These are phyloP conservation scores for Caenorhabditis briggsae DNA, from an alignment of 1,140 invertebrate genomes.

Conservation along the genomic window DNA sequence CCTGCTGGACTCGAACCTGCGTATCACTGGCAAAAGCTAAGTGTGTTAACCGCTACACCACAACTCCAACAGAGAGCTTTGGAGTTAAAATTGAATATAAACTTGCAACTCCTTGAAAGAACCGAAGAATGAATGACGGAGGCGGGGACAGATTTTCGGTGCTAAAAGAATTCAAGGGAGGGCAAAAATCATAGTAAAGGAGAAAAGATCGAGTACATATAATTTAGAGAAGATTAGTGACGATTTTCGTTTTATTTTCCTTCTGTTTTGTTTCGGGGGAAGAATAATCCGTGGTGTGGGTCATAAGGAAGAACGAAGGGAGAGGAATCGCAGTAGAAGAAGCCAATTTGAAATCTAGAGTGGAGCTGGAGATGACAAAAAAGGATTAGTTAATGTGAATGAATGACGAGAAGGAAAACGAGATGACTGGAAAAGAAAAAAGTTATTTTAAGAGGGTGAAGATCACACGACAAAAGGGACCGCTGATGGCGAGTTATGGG, in stretches of 20 bases:
- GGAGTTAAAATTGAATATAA: neutral
- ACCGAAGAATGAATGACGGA: neutral
- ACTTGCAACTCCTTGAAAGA: neutral
- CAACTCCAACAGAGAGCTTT: no score
- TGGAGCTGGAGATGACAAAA: neutral
- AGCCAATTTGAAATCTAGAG: constrained; percentile 19
- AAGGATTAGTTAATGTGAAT: constrained; percentile 27
- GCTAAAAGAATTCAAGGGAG: neutral
- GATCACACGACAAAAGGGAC: neutral
- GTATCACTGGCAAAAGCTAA: no score
- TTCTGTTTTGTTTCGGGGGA: neutral
- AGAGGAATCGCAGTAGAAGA: neutral
- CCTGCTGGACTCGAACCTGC: no score
- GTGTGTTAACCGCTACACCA: no score
- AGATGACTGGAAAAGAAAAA: neutral
- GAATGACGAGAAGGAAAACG: neutral
- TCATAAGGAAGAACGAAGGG: constrained; percentile 2
- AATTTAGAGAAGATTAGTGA: constrained; percentile 27
- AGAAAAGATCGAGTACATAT: neutral
- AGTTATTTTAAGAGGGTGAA: neutral
- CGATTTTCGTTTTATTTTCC: neutral
- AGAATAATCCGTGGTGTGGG: constrained; percentile 13
- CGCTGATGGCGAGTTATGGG: neutral
- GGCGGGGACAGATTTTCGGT: no score
- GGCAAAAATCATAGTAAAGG: neutral